A percentile compares a stretch with the other conserved stretches of the same genome.
These are phyloP conservation scores for Drosophila tropicalis DNA, from an alignment of 1,140 invertebrate genomes.

Conservation along the genomic window DNA sequence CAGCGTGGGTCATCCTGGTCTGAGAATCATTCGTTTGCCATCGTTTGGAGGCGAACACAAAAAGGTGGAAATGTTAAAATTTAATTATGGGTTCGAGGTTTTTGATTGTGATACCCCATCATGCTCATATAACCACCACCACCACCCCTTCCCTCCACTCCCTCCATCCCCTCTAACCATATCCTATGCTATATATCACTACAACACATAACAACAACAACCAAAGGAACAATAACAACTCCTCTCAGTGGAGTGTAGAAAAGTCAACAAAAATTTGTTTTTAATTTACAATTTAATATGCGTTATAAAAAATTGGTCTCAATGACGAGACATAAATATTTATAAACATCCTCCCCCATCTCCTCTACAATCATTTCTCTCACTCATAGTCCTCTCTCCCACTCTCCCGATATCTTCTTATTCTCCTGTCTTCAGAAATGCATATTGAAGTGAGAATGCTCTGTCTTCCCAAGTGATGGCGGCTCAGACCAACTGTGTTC, in stretches of 20 bases:
- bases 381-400: neutral
- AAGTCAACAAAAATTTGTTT: slow-evolving; percentile 81
- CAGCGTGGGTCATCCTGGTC: slow-evolving; percentile 52
- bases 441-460: neutral
- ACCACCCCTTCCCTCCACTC: neutral
- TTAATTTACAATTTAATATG: slow-evolving; percentile 82
- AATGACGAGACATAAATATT: slow-evolving; percentile 79
- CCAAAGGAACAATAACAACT: neutral
- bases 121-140: neutral
- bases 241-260: slow-evolving; percentile 61
- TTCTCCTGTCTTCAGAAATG: neutral
- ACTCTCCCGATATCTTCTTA: neutral
- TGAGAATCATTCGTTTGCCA: slow-evolving; percentile 34
- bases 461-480: neutral
- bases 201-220: slow-evolving; percentile 62
- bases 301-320: slow-evolving; percentile 80
- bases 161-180: neutral
- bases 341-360: slow-evolving; percentile 63
- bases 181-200: slow-evolving; percentile 49
- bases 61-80: slow-evolving; percentile 81
- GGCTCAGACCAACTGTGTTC: neutral
- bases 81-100: slow-evolving; percentile 75
- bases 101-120: slow-evolving; percentile 29
- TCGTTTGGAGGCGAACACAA: slow-evolving; percentile 38
- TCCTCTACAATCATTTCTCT: neutral